phyloP scores from a whole-genome alignment of 2,797 vertebrate genomes.

The Ibycter americanus region DNA sequence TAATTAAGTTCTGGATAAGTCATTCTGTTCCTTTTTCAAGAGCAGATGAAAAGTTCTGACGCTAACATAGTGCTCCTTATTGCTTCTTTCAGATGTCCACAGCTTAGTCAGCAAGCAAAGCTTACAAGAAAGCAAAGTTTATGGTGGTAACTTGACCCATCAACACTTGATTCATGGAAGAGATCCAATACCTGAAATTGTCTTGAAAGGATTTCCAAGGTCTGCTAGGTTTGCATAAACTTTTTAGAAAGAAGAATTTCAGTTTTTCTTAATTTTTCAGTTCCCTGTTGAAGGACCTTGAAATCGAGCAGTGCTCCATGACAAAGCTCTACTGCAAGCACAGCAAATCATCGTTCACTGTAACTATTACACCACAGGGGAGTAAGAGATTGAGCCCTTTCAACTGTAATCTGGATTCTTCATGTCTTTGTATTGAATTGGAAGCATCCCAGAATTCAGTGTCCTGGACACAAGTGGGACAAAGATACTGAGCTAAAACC shows the following conservation, averaged over 20 bases:
- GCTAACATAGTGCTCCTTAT: background rate
- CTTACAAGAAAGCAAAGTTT: background rate
- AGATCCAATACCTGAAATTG: background rate
- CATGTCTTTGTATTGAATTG: background rate
- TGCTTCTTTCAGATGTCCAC: background rate
- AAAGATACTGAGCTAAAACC: background rate
- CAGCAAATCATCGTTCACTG: background rate
- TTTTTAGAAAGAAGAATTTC: background rate
- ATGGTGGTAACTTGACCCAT: background rate
- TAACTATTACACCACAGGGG: background rate
- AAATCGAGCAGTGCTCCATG: background rate
- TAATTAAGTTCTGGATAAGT: background rate
- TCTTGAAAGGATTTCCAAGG: background rate
- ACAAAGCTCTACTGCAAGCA: background rate
- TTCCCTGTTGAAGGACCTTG: background rate
- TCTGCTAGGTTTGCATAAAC: background rate
- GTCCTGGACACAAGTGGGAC: background rate
- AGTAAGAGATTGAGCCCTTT: background rate
- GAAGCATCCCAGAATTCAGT: background rate
- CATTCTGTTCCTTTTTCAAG: background rate
- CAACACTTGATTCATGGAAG: background rate
- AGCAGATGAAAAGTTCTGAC: background rate
- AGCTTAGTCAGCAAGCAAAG: background rate
- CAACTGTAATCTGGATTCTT: background rate
- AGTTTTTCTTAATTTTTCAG: background rate